Evolutionary conservation across 2,888 invertebrate species (phyloP), one percentile per base, ranked within the genome.

Genomic region (Agrochola circellaris): DNA sequence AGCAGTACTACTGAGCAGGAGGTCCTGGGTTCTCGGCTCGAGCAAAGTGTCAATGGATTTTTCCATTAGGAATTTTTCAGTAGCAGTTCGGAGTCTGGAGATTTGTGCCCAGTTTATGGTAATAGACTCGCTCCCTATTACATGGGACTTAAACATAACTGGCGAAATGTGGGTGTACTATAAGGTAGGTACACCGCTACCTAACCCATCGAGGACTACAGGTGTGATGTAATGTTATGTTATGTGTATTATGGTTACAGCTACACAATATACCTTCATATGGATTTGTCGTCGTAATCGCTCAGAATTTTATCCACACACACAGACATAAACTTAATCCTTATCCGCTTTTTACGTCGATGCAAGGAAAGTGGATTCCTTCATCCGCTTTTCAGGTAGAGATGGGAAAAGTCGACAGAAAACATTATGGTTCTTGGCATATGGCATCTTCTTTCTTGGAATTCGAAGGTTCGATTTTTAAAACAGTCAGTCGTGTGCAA

Each of bases 261-360:
- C 1, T 45, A 20, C 2, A 48, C 0, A 26, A 26, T 26, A 65
- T 74, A n/a, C 1, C 17, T 65, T 38, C 20, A 13, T 9, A 51
- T 56, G 48, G 72, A 77, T 82, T 73, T 66, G 15, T 70, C 56
- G n/a, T 15, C 45, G 38, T 62, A 73, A 70, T 62, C 20, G 15
- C 65, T 65, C 17, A 61, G 69, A 34, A 15, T 30, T 67, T 62
- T 61, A 56, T 81, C 67, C 54, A 58, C 48, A 73, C 60, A 62
- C 15, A 30, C 30, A 54, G 20, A 75, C 42, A 75, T 42, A 30
- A 6, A 70, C 20, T 51, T 82, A 73, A 82, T 76, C 70, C 72
- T 78, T 78, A 82, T 82, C 78, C 65, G 81, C 61, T 73, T 82
- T 82, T 78, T 70, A 65, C 56, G 61, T 67, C 30, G 62, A n/a